A percentile compares a stretch with the other conserved stretches of the same genome.
Evolutionary conservation across 2,113 vertebrate genomes (phyloP).

Genomic region (Eubucco bourcierii): DNA sequence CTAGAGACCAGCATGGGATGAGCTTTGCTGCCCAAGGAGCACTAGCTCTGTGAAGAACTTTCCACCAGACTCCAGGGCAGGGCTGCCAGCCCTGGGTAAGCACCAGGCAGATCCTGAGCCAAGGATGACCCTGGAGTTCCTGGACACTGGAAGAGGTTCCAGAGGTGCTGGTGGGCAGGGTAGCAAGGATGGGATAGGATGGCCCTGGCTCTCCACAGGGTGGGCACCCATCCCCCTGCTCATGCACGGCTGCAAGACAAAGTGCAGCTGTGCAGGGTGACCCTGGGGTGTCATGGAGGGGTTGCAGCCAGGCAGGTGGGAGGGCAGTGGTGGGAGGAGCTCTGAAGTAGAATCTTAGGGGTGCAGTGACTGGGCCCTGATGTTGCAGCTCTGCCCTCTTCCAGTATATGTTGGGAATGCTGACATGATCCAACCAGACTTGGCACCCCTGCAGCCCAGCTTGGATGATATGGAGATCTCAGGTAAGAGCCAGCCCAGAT

Average conservation of each 20-base stretch:
- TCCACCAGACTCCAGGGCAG: background rate
- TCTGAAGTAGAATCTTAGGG: background rate
- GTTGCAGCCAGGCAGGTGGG: background rate
- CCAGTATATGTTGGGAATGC: constrained; percentile 90
- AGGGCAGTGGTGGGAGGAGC: background rate
- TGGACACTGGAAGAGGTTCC: background rate
- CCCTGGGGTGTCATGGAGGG: background rate
- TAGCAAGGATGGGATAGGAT: background rate
- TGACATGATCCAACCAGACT: constrained; percentile 94
- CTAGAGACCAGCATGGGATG: background rate
- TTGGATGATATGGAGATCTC: constrained; percentile 96
- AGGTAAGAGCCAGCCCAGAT: constrained; percentile 73
- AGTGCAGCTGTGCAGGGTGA: background rate
- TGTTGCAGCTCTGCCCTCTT: constrained; percentile 9
- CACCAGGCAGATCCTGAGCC: background rate
- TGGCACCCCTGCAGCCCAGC: constrained; percentile 92
- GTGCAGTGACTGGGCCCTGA: background rate
- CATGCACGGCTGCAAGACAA: fast-evolving
- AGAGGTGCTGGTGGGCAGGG: background rate
- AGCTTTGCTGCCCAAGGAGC: background rate
- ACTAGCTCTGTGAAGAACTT: background rate
- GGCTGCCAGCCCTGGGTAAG: background rate
- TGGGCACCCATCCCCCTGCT: background rate
- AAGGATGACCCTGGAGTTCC: background rate
- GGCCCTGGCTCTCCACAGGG: background rate